Evolutionary conservation across 2,797 vertebrate species (phyloP).

Genomic region (Gambusia yucatana): DNA sequence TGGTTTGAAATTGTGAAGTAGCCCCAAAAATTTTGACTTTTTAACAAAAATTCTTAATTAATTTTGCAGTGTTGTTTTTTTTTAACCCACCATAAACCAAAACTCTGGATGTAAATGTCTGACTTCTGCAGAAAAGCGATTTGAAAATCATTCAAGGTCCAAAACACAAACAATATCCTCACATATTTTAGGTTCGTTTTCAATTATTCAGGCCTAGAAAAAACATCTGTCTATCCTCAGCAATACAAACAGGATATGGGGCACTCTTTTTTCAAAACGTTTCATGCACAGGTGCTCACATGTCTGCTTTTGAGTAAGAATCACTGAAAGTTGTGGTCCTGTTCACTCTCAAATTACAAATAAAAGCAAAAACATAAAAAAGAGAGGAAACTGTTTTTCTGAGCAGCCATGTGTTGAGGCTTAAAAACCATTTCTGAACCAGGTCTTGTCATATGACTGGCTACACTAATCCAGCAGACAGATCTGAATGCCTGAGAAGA

Average conservation of each 20-base stretch:
- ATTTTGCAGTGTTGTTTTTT: neutral
- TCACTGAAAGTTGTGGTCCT: neutral
- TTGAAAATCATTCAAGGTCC: neutral
- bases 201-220: neutral
- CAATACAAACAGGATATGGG: neutral
- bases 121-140: neutral
- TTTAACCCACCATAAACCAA: neutral
- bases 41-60: neutral
- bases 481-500: conserved; percentile 43
- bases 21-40: neutral
- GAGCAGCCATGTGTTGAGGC: conserved; percentile 17
- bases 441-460: conserved; percentile 49
- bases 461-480: conserved; percentile 44
- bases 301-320: neutral
- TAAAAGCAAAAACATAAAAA: neutral
- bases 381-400: conserved; percentile 8
- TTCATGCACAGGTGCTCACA: neutral
- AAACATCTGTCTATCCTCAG: neutral
- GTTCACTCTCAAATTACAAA: neutral
- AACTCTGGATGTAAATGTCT: neutral
- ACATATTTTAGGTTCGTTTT: neutral
- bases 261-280: neutral
- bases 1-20: neutral
- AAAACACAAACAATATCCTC: neutral
- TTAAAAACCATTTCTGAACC: conserved; percentile 44